Percentiles rank a stretch among this genome's conserved stretches.
Conservation (phyloP, 1,140 invertebrate genomes). For the Neodiprion lecontei region DNA sequence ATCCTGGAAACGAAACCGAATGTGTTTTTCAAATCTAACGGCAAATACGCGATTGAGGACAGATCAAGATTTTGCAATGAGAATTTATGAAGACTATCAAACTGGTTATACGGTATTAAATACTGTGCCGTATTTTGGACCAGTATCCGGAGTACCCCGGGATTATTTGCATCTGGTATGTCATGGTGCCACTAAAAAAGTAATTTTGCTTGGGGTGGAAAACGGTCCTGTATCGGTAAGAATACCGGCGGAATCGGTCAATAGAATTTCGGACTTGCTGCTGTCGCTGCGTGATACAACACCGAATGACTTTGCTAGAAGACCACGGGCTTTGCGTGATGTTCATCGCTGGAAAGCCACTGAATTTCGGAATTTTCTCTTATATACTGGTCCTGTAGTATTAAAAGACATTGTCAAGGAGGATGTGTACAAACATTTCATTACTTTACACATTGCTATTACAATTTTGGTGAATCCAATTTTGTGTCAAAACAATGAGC, state of each 20-base stretch:
- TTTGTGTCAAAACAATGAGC: background rate
- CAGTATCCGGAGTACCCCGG: constrained; percentile 27
- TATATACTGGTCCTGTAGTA: constrained; percentile 56
- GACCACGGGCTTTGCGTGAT: constrained; percentile 47
- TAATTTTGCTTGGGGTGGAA: constrained; percentile 37
- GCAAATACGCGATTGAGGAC: constrained; percentile 12
- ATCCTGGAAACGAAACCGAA: constrained; percentile 23
- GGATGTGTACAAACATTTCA: constrained; percentile 50
- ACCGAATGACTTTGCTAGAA: constrained; percentile 53
- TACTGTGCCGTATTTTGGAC: too few relatives aligned
- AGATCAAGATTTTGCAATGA: background rate
- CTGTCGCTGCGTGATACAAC: constrained; percentile 24
- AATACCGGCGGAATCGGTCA: background rate
- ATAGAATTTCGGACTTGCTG: background rate
- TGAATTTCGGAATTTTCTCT: constrained; percentile 57
- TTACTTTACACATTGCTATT: background rate
- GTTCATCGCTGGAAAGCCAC: constrained; percentile 59
- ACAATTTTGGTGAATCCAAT: background rate
- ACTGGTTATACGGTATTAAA: background rate
- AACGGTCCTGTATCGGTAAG: constrained; percentile 22
- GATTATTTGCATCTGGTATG: constrained; percentile 46
- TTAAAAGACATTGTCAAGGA: constrained; percentile 42
- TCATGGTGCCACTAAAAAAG: constrained; percentile 38
- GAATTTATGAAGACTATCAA: background rate
- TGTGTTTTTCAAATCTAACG: constrained; percentile 30